Evolutionary conservation across 2,797 vertebrate genomes (phyloP), one percentile per base, ranked within the genome.

Genomic region (Sciurus carolinensis): DNA sequence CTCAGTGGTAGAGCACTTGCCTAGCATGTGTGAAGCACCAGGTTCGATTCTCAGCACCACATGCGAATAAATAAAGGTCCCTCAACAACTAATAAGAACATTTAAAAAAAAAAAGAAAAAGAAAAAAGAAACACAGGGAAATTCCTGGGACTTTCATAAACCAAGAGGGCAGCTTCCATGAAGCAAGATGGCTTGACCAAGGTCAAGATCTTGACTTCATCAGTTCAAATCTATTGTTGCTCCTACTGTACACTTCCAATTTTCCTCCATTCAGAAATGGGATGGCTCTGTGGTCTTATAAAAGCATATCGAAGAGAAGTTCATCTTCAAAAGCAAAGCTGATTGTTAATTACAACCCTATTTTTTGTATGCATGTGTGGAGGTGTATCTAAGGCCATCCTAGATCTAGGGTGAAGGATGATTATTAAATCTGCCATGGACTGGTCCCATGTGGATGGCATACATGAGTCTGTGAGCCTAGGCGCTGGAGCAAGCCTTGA

Each of bases 251-350:
- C 33, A 64, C 59, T 85, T 80, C 44, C 62, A 64, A 13, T 39
- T 85, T 86, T 86, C 52, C 81, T 92, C 50, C 66, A 13, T 57
- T 54, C 62, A 82, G 71, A 91, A 86, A 83, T 36, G 75, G 64
- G 26, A 80, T 86, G 73, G 26, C 28, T 42, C 72, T 14, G 3
- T 83, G 44, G 52, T 39, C 28, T 90, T 73, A 67, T 1, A 67
- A 92, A 66, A 85, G 33, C 39, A 92, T 52, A 57, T 50, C 50
- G 44, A 42, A 77, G 59, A 88, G 17, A 44, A 76, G 90, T 90
- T 94, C 82, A 72, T 72, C 67, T 47, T 84, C 62, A 90, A 71
- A n/a, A 73, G 67, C 67, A 66, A 1, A 52, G 73, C 54, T 73
- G 42, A 82, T 52, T 59, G 67, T 81, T 57, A 67, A 9, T 77